A percentile compares a stretch with the other conserved stretches of the same genome.
Evolutionary conservation across 1,140 invertebrate genomes (phyloP).

Genomic region (Subanguina moxae): DNA sequence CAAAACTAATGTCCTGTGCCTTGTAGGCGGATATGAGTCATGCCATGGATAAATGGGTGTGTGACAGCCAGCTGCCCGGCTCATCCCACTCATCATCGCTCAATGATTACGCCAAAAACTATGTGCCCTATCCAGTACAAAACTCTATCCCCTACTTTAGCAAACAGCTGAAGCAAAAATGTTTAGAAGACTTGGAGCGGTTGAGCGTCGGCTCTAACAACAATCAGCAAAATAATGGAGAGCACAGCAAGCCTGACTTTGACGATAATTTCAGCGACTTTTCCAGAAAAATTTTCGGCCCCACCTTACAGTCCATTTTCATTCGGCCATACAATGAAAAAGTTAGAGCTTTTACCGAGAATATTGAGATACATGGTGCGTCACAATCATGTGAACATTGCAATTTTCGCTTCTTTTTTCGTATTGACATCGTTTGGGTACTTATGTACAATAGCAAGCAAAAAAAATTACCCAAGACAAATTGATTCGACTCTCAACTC

Average conservation of each 20-base stretch:
- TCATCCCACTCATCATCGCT: neutral
- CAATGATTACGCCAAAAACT: slow-evolving; percentile 2
- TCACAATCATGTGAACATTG: too few relatives aligned
- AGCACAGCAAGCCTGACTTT: neutral
- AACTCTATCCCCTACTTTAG: slow-evolving; percentile 43
- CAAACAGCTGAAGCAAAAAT: slow-evolving; percentile 27
- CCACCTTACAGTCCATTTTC: slow-evolving; percentile 37
- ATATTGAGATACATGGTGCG: neutral
- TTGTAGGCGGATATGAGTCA: slow-evolving; percentile 38
- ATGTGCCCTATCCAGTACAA: slow-evolving; percentile 42
- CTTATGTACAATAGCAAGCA: too few relatives aligned
- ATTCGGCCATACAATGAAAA: slow-evolving; percentile 44
- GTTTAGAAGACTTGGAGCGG: slow-evolving; percentile 26
- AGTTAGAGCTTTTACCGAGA: slow-evolving; percentile 2
- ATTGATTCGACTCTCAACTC: too few relatives aligned
- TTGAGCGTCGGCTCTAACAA: neutral
- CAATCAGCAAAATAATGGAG: neutral
- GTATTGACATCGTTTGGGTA: too few relatives aligned
- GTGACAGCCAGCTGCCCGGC: neutral
- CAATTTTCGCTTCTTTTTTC: too few relatives aligned
- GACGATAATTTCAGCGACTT: slow-evolving; percentile 37
- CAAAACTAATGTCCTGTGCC: neutral
- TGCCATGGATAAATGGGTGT: slow-evolving; percentile 9
- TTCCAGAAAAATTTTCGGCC: slow-evolving; percentile 26
- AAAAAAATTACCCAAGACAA: too few relatives aligned